A percentile compares a stretch with the other conserved stretches of the same genome.
Conservation (phyloP, 2,888 invertebrate genomes). For the Pterobdella sp. region DNA sequence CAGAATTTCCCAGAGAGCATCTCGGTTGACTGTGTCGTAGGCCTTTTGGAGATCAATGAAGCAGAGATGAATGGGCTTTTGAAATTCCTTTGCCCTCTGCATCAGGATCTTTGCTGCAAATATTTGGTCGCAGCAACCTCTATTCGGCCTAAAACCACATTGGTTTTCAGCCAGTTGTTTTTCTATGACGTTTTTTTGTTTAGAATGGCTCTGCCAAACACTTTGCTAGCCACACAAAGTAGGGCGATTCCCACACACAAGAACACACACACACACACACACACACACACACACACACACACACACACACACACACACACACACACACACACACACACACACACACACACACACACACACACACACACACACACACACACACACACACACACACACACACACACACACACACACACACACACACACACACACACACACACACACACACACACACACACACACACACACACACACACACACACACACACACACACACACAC, state of each 20-base stretch:
- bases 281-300: slow-evolving; percentile 4
- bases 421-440: slow-evolving; percentile 18
- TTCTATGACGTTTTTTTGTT: too few species aligned
- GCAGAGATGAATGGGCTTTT: too few species aligned
- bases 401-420: background rate
- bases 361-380: slow-evolving; percentile 2
- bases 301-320: slow-evolving; percentile 1
- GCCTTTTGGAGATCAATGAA: too few species aligned
- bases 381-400: slow-evolving; percentile 10
- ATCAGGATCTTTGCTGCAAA: too few species aligned
- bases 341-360: background rate
- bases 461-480: slow-evolving; percentile 18
- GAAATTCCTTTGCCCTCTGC: too few species aligned
- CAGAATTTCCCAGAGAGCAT: too few species aligned
- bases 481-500: slow-evolving; percentile 17
- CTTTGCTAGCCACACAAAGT: too few species aligned
- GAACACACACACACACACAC: slow-evolving; percentile 11
- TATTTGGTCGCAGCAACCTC: too few species aligned
- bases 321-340: slow-evolving; percentile 1
- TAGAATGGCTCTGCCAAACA: too few species aligned
- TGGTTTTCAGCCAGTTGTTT: too few species aligned
- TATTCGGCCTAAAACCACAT: too few species aligned
- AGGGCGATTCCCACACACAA: background rate
- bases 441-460: slow-evolving; percentile 16
- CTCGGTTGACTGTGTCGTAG: too few species aligned